phyloP scores from a whole-genome alignment of 2,888 invertebrate species.

The Dasypolia templi region DNA sequence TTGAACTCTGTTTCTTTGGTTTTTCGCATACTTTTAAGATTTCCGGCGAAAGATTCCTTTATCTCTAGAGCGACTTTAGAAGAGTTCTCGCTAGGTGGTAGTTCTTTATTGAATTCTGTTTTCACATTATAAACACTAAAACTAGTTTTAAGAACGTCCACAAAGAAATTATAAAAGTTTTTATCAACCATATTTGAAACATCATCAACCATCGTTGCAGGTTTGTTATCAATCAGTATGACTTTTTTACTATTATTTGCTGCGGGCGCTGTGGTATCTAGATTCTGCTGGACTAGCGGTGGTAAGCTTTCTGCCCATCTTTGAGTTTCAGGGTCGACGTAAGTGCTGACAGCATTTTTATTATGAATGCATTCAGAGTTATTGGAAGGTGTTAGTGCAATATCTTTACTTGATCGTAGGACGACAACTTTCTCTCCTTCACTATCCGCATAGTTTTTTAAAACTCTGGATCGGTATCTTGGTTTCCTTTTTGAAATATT shows the following conservation, averaged over 20 bases:
- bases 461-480: slow-evolving; percentile 68
- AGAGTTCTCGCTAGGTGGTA: slow-evolving; percentile 29
- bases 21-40: slow-evolving; percentile 52
- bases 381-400: slow-evolving; percentile 74
- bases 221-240: slow-evolving; percentile 64
- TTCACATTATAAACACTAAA: slow-evolving; percentile 75
- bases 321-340: slow-evolving; percentile 3
- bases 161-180: slow-evolving; percentile 79
- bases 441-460: slow-evolving; percentile 62
- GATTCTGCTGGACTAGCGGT: neutral
- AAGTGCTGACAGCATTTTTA: neutral
- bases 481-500: slow-evolving; percentile 49
- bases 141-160: slow-evolving; percentile 79
- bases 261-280: neutral
- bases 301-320: slow-evolving; percentile 34
- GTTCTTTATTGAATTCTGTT: slow-evolving; percentile 47
- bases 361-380: slow-evolving; percentile 61
- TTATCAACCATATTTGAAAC: slow-evolving; percentile 67
- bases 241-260: slow-evolving; percentile 51
- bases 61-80: slow-evolving; percentile 73
- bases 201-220: slow-evolving; percentile 63
- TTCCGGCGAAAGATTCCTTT: slow-evolving; percentile 73
- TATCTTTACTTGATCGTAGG: slow-evolving; percentile 73
- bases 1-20: neutral
- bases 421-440: slow-evolving; percentile 70